Percentiles rank a stretch among this genome's conserved stretches.
Evolutionary conservation across 2,113 vertebrate genomes (phyloP).

Genomic region (Hiodon tergisus): DNA sequence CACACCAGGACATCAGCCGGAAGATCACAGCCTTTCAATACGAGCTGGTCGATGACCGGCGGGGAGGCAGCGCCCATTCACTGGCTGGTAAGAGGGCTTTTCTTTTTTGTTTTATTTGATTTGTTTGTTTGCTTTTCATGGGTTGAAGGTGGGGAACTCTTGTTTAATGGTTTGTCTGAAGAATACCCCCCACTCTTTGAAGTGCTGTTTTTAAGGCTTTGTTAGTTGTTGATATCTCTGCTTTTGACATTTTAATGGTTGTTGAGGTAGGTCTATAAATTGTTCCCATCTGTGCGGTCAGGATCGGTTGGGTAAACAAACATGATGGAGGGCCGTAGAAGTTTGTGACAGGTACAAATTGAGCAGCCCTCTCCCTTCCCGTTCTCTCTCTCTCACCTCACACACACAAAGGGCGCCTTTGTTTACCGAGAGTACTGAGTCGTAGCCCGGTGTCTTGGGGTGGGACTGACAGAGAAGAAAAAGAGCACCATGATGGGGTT

Average conservation of each 20-base stretch:
- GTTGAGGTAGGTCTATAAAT: background rate
- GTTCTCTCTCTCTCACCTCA: background rate
- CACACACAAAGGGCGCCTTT: background rate
- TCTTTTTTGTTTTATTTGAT: background rate
- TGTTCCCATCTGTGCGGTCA: background rate
- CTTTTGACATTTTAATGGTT: background rate
- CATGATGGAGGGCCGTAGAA: background rate
- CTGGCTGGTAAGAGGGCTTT: conserved; percentile 58
- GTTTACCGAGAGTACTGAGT: background rate
- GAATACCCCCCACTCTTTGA: background rate
- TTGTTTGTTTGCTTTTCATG: background rate
- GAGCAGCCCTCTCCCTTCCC: no score
- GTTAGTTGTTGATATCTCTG: background rate
- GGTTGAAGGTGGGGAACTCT: background rate
- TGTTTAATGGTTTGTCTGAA: background rate
- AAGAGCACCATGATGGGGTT: background rate
- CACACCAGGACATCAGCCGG: conserved; percentile 81
- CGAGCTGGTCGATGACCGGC: conserved; percentile 66
- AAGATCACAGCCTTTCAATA: conserved; percentile 90
- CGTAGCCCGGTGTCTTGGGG: no score
- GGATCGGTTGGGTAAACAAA: conserved; percentile 1
- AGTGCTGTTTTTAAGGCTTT: background rate
- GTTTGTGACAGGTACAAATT: conserved; percentile 2
- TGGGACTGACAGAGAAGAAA: no score
- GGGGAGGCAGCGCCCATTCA: conserved; percentile 59